These are phyloP conservation scores for Melanerpes formicivorus DNA, from an alignment of 2,113 vertebrate genomes.

Conservation along the genomic window DNA sequence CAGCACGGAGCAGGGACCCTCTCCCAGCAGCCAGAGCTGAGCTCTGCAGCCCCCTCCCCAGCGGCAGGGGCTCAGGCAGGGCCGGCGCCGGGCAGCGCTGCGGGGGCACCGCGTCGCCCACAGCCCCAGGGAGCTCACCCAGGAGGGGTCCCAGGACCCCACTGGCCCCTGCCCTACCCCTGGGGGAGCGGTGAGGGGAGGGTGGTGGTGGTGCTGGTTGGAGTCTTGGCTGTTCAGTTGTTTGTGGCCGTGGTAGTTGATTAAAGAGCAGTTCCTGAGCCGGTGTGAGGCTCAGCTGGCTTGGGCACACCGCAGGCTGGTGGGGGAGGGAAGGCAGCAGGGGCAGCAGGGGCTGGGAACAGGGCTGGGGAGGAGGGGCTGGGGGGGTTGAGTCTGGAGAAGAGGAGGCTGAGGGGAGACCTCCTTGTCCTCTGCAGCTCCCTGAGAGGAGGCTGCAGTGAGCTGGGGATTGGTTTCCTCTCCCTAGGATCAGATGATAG, in stretches of 20 bases:
- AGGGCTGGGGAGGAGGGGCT: too few species aligned
- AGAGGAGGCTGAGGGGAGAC: too few species aligned
- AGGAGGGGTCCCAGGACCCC: not conserved
- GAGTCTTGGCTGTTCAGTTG: not conserved
- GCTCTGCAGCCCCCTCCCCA: not conserved
- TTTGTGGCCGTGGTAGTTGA: slow-evolving; percentile 32
- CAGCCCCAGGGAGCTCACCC: not conserved
- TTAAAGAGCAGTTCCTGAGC: slow-evolving; percentile 30
- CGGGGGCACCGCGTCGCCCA: not conserved
- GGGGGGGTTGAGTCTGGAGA: too few species aligned
- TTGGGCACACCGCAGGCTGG: not conserved
- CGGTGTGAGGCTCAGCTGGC: not conserved
- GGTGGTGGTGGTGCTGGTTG: not conserved
- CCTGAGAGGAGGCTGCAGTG: too few species aligned
- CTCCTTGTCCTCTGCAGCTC: too few species aligned
- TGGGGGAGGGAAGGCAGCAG: not conserved
- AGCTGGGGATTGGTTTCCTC: too few species aligned
- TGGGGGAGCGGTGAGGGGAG: not conserved
- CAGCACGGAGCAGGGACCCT: not conserved
- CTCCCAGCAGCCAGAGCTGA: not conserved
- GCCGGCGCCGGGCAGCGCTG: rapidly evolving
- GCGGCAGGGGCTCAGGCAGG: not conserved
- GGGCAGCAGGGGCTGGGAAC: too few species aligned
- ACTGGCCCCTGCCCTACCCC: not conserved
- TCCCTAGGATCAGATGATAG: too few species aligned